phyloP scores from a whole-genome alignment of 2,888 invertebrate genomes.

The Heliconius sara region DNA sequence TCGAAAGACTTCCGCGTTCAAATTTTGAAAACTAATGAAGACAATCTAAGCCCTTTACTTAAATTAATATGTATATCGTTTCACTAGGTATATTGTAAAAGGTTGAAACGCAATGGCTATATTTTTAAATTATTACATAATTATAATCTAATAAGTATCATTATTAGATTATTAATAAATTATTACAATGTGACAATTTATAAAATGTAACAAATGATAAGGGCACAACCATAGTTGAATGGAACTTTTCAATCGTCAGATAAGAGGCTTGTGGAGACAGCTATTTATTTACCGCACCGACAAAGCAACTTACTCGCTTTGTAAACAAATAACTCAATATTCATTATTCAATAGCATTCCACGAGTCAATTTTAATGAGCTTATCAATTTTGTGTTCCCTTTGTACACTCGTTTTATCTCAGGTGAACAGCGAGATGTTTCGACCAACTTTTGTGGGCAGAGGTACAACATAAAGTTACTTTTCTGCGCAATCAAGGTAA shows the following conservation, averaged over 20 bases:
- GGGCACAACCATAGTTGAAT: conserved; percentile 60
- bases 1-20: no score
- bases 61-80: no score
- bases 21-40: no score
- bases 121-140: no score
- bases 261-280: conserved; percentile 76
- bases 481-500: conserved; percentile 47
- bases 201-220: conserved; percentile 32
- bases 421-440: conserved; percentile 27
- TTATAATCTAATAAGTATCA: no score
- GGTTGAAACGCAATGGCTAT: no score
- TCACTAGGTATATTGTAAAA: no score
- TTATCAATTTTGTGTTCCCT: conserved; percentile 41
- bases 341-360: conserved; percentile 71
- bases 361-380: conserved; percentile 41
- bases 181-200: background rate
- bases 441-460: conserved; percentile 38
- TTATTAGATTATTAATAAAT: no score
- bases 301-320: conserved; percentile 59
- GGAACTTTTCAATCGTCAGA: conserved; percentile 75
- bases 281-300: conserved; percentile 72
- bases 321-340: conserved; percentile 64
- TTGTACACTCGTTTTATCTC: conserved; percentile 34
- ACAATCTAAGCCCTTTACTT: no score
- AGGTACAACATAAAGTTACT: conserved; percentile 41